Base-by-base conservation (phyloP, 2,797 vertebrate genomes). In the Psittacula echo region DNA sequence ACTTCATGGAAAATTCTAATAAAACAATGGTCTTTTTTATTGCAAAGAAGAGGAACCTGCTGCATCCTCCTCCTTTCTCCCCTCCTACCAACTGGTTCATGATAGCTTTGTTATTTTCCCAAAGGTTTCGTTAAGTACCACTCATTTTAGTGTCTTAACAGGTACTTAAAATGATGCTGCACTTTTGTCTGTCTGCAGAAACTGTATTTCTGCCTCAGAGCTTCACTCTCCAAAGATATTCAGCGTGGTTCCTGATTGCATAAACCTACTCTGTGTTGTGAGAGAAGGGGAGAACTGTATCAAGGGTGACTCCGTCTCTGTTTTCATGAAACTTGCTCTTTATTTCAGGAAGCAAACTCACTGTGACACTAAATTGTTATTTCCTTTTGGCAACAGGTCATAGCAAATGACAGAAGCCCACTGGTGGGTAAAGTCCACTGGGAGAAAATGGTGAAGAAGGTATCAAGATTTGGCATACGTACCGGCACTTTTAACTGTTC, bases 401-500 rank as follows among this genome's bases (percentile, higher is more conserved):
- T 99, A 77, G 99, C 99, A 67, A 98, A 99, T 10, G 98, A 99
- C 96, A 98, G 98, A 92, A 99, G 98, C 85, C 99, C 99, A 26
- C 97, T 99, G 90, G 98, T 99, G 91, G 98, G 98, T 95, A 98
- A 98, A 97, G 98, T 98, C 83, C 99, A 98, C 96, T 99, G 99
- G 99, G 98, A 98, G 85, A 99, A 99, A 96, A 99, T 99, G 99
- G 99, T 99, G 67, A 99, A 99, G 98, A 99, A 99, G 94, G 99
- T 99, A 13, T 99, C 99, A 47, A 98, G 98, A 97, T 99, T 99
- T 85, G 99, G 99, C 89, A 99, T 99, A 96, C 98, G 99, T 89
- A 99, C 99, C 16, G 99, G 99, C 96, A 99, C 98, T 78, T 99
- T 99, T 84, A 99, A 99, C 98, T 99, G 99, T 95, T 99, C 99